Conservation (phyloP, 2,113 vertebrate species). For the Bubo scandiacus region DNA sequence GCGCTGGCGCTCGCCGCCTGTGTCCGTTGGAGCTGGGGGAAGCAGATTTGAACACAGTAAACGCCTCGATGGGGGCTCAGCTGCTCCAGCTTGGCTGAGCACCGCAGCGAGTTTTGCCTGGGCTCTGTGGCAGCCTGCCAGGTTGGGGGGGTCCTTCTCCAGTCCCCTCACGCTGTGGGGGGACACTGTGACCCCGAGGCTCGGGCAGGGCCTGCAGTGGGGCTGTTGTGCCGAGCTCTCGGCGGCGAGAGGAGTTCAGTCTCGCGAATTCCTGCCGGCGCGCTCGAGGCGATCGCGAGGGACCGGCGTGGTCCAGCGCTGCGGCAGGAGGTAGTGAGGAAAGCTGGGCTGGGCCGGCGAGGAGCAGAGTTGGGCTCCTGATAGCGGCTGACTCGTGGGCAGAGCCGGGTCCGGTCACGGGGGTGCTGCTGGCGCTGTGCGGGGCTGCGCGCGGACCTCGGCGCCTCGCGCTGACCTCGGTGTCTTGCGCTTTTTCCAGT, state of each 20-base stretch:
- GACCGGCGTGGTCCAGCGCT: rapidly evolving
- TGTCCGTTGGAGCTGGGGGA: neutral
- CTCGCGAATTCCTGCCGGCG: neutral
- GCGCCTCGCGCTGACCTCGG: neutral
- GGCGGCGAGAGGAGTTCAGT: neutral
- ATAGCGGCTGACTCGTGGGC: neutral
- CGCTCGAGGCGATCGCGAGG: neutral
- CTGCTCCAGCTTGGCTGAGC: neutral
- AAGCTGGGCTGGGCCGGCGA: neutral
- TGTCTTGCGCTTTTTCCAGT: conserved; percentile 65
- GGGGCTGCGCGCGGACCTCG: neutral
- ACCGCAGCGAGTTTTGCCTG: neutral
- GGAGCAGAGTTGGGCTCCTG: neutral
- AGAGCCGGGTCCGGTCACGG: too few species aligned
- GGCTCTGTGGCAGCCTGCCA: neutral
- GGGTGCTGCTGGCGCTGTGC: rapidly evolving
- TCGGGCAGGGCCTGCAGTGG: neutral
- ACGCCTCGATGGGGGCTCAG: neutral
- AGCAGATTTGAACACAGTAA: neutral
- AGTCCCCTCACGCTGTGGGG: neutral
- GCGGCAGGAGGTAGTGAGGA: neutral
- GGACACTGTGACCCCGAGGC: neutral
- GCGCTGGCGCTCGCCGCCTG: neutral
- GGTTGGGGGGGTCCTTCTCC: neutral
- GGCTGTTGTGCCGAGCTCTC: neutral